phyloP scores from a whole-genome alignment of 2,888 invertebrate genomes.

The Brachynemurus nebulosus region DNA sequence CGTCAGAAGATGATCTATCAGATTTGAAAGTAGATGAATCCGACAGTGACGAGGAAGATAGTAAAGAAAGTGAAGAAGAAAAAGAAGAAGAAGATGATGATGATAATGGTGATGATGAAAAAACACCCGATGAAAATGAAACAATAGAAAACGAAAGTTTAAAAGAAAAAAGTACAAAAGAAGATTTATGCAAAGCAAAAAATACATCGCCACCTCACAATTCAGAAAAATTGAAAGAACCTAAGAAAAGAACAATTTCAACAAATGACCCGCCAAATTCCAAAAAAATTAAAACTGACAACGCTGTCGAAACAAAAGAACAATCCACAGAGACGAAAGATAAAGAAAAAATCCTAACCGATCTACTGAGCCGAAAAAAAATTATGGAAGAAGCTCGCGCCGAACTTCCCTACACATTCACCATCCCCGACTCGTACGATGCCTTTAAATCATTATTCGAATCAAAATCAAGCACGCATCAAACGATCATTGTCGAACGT shows the following conservation, averaged over 20 bases:
- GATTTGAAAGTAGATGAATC: constrained; percentile 36
- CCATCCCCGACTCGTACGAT: constrained; percentile 48
- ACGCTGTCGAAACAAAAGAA: constrained; percentile 10
- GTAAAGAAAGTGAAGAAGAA: constrained; percentile 17
- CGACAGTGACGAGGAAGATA: constrained; percentile 31
- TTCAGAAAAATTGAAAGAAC: no score
- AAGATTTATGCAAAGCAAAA: constrained; percentile 4
- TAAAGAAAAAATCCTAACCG: constrained; percentile 23
- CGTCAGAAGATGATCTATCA: constrained; percentile 27
- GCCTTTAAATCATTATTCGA: constrained; percentile 46
- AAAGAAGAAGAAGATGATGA: constrained; percentile 18
- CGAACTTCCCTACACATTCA: constrained; percentile 43
- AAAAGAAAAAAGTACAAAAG: constrained; percentile 9
- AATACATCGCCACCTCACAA: no score
- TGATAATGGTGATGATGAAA: constrained; percentile 12
- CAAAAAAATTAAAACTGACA: no score
- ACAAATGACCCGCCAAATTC: no score
- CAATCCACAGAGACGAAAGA: constrained; percentile 8
- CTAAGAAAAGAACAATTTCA: no score
- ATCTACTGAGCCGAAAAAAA: constrained; percentile 30
- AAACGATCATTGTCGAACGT: constrained; percentile 57
- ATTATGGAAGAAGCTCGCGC: constrained; percentile 39
- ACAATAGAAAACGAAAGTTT: neutral
- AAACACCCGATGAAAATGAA: constrained; percentile 11
- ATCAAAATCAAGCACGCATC: constrained; percentile 46